These are phyloP conservation scores for Pipistrellus kuhlii DNA, from an alignment of 2,797 vertebrate species.

Conservation along the genomic window DNA sequence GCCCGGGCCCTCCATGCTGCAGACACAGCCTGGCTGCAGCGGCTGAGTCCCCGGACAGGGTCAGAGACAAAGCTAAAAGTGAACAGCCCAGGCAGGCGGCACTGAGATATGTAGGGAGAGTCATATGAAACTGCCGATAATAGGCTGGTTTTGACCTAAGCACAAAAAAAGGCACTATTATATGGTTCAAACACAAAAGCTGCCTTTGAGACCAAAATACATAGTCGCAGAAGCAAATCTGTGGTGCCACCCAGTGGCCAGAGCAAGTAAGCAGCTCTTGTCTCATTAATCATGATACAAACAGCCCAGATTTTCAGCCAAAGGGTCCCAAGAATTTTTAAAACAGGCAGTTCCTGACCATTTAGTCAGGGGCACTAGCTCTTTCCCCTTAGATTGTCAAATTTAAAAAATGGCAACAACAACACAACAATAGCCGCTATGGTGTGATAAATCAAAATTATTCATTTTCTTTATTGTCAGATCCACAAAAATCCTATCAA, in stretches of 20 bases:
- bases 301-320: neutral
- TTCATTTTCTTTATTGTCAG: neutral
- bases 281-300: neutral
- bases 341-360: neutral
- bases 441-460: neutral
- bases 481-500: neutral
- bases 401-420: neutral
- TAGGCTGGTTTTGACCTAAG: neutral
- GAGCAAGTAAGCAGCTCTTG: neutral
- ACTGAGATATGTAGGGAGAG: neutral
- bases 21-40: neutral
- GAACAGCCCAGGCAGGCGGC: neutral
- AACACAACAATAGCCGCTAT: neutral
- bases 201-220: neutral
- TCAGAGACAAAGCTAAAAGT: neutral
- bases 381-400: neutral
- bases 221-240: conserved; percentile 21
- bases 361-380: neutral
- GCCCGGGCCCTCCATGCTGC: accelerated
- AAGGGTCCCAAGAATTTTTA: neutral
- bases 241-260: conserved; percentile 73
- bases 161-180: neutral
- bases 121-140: neutral
- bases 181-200: neutral
- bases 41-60: no score